Evolutionary conservation across 2,797 vertebrate species (phyloP).

Genomic region (Siniperca obscura): DNA sequence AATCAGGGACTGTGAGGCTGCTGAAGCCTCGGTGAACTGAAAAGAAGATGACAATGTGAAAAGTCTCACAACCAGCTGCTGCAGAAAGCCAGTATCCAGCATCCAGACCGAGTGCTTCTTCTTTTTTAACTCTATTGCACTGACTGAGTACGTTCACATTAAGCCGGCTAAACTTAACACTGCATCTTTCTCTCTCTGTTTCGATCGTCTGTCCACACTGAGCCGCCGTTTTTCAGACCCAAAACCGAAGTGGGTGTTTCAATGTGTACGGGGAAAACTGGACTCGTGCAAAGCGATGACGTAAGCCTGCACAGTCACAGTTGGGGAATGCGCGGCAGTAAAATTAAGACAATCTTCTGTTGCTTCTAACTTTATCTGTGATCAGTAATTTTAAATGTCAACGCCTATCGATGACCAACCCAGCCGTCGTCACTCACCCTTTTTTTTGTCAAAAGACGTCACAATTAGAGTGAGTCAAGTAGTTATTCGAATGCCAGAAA

Average conservation of each 20-base stretch:
- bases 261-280: background rate
- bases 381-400: background rate
- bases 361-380: background rate
- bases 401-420: background rate
- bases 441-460: background rate
- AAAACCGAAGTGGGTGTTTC: background rate
- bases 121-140: slow-evolving; percentile 41
- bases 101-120: slow-evolving; percentile 23
- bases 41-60: slow-evolving; percentile 56
- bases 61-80: slow-evolving; percentile 58
- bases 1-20: slow-evolving; percentile 47
- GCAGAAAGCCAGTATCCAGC: slow-evolving; percentile 29
- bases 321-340: background rate
- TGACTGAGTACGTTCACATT: slow-evolving; percentile 35
- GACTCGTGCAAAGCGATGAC: no score
- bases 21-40: slow-evolving; percentile 39
- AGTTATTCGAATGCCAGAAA: background rate
- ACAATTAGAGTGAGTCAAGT: no score
- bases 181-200: background rate
- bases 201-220: background rate
- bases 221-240: no score
- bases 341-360: background rate
- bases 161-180: background rate
- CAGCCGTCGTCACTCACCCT: background rate
- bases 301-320: background rate